A percentile compares a stretch with the other conserved stretches of the same genome.
Conservation (phyloP, 2,888 invertebrate species). For the Harpalus rufipes region DNA sequence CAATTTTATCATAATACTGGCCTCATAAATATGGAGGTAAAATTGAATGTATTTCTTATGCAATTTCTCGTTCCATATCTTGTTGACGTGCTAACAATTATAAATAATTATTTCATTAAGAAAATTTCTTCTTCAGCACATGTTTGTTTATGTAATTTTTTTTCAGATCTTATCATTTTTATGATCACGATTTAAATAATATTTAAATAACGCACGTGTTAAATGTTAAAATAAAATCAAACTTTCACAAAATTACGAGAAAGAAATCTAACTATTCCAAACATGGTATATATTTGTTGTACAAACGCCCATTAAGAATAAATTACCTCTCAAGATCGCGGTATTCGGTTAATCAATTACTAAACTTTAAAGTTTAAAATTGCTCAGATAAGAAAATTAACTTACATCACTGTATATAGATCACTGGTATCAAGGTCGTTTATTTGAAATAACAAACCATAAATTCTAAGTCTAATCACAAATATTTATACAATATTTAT, state of each 20-base stretch:
- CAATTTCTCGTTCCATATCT: background rate
- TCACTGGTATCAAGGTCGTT: conserved; percentile 11
- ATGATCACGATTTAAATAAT: conserved; percentile 45
- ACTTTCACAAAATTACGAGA: conserved; percentile 43
- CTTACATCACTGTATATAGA: conserved; percentile 31
- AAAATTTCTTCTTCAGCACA: background rate
- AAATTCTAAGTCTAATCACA: conserved; percentile 17
- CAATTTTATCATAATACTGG: too few relatives aligned
- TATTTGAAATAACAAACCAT: conserved; percentile 30
- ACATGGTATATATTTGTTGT: conserved; percentile 18
- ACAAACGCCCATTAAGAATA: background rate
- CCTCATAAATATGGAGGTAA: too few relatives aligned
- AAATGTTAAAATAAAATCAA: conserved; percentile 46
- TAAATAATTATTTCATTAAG: conserved; percentile 1
- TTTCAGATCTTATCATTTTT: conserved; percentile 44
- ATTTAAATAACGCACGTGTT: conserved; percentile 44
- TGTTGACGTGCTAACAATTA: background rate
- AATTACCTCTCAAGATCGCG: conserved; percentile 21
- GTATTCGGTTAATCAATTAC: conserved; percentile 30
- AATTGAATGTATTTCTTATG: background rate
- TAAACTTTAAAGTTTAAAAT: conserved; percentile 34
- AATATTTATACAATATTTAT: conserved; percentile 19
- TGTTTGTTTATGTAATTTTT: conserved; percentile 33
- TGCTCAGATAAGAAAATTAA: conserved; percentile 23
- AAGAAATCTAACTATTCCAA: background rate